A percentile compares a stretch with the other conserved stretches of the same genome.
These are phyloP conservation scores for Pterocles gutturalis DNA, from an alignment of 2,113 vertebrate species.

Conservation along the genomic window DNA sequence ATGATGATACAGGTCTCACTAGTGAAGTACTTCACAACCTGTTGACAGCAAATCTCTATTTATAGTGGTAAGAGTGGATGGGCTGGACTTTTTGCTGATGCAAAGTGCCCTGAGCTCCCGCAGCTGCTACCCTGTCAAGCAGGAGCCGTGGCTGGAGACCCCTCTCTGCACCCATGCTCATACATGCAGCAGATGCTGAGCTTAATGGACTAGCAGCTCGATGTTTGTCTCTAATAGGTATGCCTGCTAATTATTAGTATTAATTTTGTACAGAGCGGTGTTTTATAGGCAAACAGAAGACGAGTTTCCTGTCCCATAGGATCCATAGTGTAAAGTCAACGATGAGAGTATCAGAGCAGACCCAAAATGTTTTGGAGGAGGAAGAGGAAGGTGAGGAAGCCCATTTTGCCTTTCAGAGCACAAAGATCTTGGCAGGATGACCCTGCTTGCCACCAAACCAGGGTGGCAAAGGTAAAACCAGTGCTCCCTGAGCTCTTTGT, in stretches of 20 bases:
- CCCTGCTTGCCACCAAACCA: rapidly evolving
- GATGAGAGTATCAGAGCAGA: neutral
- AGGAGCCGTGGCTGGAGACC: neutral
- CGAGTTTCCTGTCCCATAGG: neutral
- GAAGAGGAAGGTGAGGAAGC: neutral
- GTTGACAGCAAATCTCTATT: neutral
- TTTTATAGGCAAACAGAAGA: neutral
- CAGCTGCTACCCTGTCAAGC: neutral
- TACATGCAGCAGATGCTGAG: neutral
- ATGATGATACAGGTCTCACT: neutral
- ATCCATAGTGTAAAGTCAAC: neutral
- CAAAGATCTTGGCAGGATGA: neutral
- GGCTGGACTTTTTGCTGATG: neutral
- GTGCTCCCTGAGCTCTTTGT: neutral
- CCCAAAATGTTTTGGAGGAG: neutral
- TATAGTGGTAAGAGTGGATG: neutral
- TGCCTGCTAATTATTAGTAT: neutral
- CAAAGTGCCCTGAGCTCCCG: neutral
- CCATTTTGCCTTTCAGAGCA: neutral
- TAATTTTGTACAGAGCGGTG: neutral
- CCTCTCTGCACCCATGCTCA: rapidly evolving
- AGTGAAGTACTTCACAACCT: neutral
- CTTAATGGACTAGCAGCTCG: neutral
- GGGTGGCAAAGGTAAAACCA: neutral
- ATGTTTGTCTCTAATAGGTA: neutral